Evolutionary conservation across 2,888 invertebrate genomes (phyloP).

Genomic region (Uropetala carovei): DNA sequence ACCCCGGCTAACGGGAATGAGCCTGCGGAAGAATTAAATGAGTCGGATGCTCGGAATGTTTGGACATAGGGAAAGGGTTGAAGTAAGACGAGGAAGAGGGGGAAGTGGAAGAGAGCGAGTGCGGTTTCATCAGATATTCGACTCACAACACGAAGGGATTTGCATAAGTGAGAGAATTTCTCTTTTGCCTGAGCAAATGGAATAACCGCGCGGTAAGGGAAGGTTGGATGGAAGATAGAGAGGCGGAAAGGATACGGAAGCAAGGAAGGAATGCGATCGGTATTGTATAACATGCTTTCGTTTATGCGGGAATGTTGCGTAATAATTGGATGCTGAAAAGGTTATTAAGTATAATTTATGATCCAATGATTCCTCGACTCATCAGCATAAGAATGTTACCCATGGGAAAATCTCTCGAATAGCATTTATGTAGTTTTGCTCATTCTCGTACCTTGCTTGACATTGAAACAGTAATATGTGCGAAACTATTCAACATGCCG

Average conservation of each 20-base stretch:
- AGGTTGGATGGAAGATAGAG: neutral
- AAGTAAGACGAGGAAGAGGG: neutral
- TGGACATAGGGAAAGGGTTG: neutral
- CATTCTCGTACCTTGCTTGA: no score
- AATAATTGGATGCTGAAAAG: no score
- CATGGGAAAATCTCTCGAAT: no score
- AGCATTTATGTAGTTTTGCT: no score
- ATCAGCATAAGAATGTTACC: no score
- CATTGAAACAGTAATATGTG: no score
- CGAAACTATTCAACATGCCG: no score
- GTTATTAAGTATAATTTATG: no score
- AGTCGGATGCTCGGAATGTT: conserved; percentile 7
- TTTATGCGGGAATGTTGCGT: no score
- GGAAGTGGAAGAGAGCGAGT: neutral
- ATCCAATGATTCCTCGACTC: no score
- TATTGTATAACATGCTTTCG: neutral
- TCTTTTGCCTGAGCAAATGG: conserved; percentile 24
- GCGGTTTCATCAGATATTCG: conserved; percentile 19
- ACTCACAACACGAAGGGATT: conserved; percentile 12
- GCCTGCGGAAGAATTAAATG: conserved; percentile 25
- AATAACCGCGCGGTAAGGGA: neutral
- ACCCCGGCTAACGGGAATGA: neutral
- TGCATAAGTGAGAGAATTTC: neutral
- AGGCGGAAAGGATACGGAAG: neutral
- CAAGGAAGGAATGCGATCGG: neutral